Percentiles rank a stretch among this genome's conserved stretches.
Conservation (phyloP, 2,113 vertebrate genomes). For the Trochalopteron elliotii region DNA sequence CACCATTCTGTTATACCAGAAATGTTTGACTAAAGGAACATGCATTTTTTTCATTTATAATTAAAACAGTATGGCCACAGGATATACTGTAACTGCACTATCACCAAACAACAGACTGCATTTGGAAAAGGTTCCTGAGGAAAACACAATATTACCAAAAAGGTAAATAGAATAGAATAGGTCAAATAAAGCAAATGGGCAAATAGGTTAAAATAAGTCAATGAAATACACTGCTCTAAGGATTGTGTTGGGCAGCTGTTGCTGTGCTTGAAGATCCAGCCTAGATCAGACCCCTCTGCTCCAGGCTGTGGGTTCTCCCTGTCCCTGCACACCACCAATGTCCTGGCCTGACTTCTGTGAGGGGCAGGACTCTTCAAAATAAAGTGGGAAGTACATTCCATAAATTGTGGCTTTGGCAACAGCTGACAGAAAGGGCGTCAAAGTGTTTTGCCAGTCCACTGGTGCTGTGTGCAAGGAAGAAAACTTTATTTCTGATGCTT, state of each 20-base stretch:
- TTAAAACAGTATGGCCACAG: background rate
- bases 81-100: background rate
- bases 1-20: background rate
- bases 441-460: background rate
- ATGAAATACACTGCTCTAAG: background rate
- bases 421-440: background rate
- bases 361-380: background rate
- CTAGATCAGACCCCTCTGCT: background rate
- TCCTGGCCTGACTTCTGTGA: background rate
- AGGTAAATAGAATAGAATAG: background rate
- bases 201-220: background rate
- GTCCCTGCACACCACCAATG: background rate
- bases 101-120: background rate
- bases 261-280: background rate
- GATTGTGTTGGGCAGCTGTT: rapidly evolving
- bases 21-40: background rate
- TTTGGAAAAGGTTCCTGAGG: background rate
- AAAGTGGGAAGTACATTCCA: background rate
- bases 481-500: background rate
- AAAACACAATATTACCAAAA: background rate
- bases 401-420: rapidly evolving
- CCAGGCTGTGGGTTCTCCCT: background rate
- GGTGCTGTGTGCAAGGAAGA: background rate
- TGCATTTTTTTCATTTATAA: background rate
- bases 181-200: background rate